These are phyloP conservation scores for Gastracanthus pulcherrimus DNA, from an alignment of 2,888 invertebrate genomes.

Conservation along the genomic window DNA sequence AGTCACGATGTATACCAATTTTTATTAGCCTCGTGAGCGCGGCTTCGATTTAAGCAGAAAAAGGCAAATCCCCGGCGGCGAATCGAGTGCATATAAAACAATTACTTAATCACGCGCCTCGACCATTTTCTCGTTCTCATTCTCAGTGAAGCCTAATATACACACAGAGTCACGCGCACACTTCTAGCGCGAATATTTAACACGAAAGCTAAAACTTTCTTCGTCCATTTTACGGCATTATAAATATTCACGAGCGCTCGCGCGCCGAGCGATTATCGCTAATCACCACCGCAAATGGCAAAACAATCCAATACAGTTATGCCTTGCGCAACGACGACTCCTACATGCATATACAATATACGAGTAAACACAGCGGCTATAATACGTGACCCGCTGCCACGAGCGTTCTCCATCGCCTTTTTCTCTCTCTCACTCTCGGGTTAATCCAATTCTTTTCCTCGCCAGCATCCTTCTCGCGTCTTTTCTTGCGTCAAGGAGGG, in stretches of 20 bases:
- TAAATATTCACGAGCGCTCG: slow-evolving; percentile 32
- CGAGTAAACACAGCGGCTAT: not conserved
- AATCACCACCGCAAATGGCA: slow-evolving; percentile 15
- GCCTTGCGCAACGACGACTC: not conserved
- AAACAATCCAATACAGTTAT: slow-evolving; percentile 16
- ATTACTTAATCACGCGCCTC: slow-evolving; percentile 49
- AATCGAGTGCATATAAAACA: slow-evolving; percentile 43
- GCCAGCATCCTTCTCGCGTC: not conserved
- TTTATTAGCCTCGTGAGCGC: too few relatives aligned
- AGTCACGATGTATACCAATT: too few relatives aligned
- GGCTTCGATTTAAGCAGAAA: slow-evolving; percentile 5
- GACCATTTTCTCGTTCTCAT: slow-evolving; percentile 37
- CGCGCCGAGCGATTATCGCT: slow-evolving; percentile 13
- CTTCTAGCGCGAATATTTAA: slow-evolving; percentile 24
- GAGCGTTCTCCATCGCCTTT: too few relatives aligned
- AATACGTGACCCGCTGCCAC: not conserved
- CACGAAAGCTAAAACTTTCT: slow-evolving; percentile 37
- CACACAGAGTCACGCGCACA: not conserved
- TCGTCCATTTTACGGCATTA: slow-evolving; percentile 5
- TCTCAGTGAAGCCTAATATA: slow-evolving; percentile 11
- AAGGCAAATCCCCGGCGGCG: slow-evolving; percentile 12
- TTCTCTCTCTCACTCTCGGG: too few relatives aligned
- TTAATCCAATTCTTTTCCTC: slow-evolving; percentile 42
- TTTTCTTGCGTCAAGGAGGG: not conserved
- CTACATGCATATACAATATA: too few relatives aligned